Percentiles rank a stretch among this genome's conserved stretches.
These are phyloP conservation scores for Atethmia centrago DNA, from an alignment of 2,888 invertebrate species.

Conservation along the genomic window DNA sequence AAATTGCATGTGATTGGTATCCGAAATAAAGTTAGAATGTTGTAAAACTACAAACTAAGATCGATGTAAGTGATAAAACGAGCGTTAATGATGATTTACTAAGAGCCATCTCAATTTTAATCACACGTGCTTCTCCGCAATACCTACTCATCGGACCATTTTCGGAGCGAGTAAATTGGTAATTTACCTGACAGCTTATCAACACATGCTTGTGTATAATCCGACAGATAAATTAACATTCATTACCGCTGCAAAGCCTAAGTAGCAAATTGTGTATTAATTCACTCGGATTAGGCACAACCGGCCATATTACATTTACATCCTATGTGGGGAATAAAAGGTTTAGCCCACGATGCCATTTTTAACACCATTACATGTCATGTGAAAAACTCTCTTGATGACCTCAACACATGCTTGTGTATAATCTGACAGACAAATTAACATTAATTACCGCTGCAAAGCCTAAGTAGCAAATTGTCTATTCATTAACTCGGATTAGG, in stretches of 20 bases:
- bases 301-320: not conserved
- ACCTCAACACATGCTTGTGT: too few species aligned
- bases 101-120: constrained; percentile 23
- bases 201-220: constrained; percentile 34
- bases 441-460: constrained; percentile 26
- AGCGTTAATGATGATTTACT: not conserved
- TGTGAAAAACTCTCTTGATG: too few species aligned
- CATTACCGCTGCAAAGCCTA: constrained; percentile 28
- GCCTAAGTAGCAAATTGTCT: constrained; percentile 14
- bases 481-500: constrained; percentile 26
- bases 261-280: constrained; percentile 23
- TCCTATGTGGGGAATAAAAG: constrained; percentile 20
- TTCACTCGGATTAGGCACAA: constrained; percentile 12
- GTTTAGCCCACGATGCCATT: constrained; percentile 23
- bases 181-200: constrained; percentile 28
- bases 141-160: constrained; percentile 5
- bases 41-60: constrained; percentile 14
- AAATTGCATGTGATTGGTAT: constrained; percentile 19
- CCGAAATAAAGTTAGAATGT: constrained; percentile 18
- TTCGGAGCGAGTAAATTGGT: constrained; percentile 30
- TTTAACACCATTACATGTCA: constrained; percentile 66
- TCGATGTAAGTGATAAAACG: not conserved
- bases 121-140: constrained; percentile 1
- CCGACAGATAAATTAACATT: constrained; percentile 23
- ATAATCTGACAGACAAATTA: constrained; percentile 30